A percentile compares a stretch with the other conserved stretches of the same genome.
Evolutionary conservation across 2,113 vertebrate species (phyloP).

Genomic region (Trachemys scripta): DNA sequence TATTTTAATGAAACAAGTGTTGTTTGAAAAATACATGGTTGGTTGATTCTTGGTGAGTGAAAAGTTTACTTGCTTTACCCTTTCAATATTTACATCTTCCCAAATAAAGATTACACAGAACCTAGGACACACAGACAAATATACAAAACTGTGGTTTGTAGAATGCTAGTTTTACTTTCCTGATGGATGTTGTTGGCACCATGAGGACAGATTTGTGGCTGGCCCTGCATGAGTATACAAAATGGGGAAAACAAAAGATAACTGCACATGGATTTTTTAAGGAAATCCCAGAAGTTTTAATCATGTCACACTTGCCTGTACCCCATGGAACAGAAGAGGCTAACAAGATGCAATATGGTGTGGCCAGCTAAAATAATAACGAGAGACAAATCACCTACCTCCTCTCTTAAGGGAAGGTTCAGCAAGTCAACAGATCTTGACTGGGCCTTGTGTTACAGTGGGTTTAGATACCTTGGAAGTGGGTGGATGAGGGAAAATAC

Average conservation of each 20-base stretch:
- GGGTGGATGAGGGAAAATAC: background rate
- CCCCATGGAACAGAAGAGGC: background rate
- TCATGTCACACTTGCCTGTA: background rate
- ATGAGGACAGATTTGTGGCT: background rate
- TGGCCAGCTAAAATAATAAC: background rate
- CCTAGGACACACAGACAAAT: constrained; percentile 2
- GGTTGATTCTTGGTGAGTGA: background rate
- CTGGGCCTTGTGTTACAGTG: background rate
- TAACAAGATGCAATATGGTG: background rate
- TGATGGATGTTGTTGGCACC: background rate
- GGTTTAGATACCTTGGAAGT: background rate
- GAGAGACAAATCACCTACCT: background rate
- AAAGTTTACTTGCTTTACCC: constrained; percentile 49
- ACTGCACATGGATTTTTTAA: background rate
- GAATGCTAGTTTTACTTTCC: constrained; percentile 46
- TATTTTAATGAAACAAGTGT: background rate
- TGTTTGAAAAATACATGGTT: constrained; percentile 14
- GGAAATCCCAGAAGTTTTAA: background rate
- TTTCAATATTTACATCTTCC: background rate
- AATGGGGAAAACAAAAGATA: constrained; percentile 3
- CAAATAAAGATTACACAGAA: constrained; percentile 37
- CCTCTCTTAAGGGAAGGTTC: background rate
- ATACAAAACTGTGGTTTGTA: background rate
- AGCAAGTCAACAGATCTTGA: background rate
- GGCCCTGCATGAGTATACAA: background rate